Base-by-base conservation (phyloP, 2,797 vertebrate genomes). In the Syndactyla subalaris region DNA sequence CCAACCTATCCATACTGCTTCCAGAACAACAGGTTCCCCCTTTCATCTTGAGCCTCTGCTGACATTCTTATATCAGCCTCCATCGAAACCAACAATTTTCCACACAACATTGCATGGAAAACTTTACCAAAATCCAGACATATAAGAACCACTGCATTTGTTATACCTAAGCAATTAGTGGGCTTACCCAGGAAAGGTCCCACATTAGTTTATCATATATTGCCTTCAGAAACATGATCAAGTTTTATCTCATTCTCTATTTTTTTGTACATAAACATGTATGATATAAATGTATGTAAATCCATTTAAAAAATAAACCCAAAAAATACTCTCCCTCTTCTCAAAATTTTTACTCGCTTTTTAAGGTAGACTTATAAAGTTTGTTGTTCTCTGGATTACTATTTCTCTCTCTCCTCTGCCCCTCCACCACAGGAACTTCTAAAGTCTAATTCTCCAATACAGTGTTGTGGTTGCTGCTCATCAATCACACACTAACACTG, bases 51-150 rank as follows among this genome's bases (percentile, higher is more conserved):
- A 78, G 26, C 4, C 15, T 32, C 14, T 46, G 39, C 26, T 55
- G n/a, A 2, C 10, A 29, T n/a, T 80, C 34, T 41, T 34, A 1
- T 1, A 51, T 17, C 49, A 52, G 6, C 5, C 45, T 41, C 12
- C 49, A 66, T 0, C 4, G 1, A 81, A 89, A 71, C 1, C 65
- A 86, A 29, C 2, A 4, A 1, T 26, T 43, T 51, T 63, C 48
- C 41, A 36, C 0, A 0, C 1, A 13, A 18, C 17, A 13, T 5
- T 0, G 0, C 17, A 38, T 0, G 4, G 17, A 75, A 63, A 76
- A 39, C 21, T 71, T 36, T 5, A 6, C 27, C 38, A 70, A 83
- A 86, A 20, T 6, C 4, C 11, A 48, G 38, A 13, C 0, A 0
- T 9, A 4, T 5, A 46, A 79, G 15, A 73, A 55, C 4, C 4